phyloP scores from a whole-genome alignment of 2,888 invertebrate genomes.

The Crocallis elinguaria region DNA sequence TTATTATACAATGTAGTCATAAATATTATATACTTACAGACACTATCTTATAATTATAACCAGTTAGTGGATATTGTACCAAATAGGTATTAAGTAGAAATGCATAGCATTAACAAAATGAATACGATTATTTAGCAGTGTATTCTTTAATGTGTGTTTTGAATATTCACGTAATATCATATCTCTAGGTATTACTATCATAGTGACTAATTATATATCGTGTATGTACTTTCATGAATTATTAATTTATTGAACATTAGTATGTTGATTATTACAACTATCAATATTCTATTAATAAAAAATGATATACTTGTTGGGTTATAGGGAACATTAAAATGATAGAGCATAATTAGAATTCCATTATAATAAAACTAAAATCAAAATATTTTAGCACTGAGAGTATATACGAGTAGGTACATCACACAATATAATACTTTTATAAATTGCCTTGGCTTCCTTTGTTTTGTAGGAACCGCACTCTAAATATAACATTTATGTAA shows the following conservation, averaged over 20 bases:
- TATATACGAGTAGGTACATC: background rate
- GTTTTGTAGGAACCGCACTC: too few relatives aligned
- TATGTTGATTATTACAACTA: too few relatives aligned
- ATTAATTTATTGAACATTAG: too few relatives aligned
- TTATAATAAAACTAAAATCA: background rate
- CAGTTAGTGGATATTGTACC: background rate
- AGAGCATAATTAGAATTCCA: background rate
- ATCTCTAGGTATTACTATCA: too few relatives aligned
- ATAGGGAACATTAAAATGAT: conserved; percentile 32
- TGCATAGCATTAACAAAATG: background rate
- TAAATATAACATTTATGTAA: too few relatives aligned
- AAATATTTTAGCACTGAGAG: background rate
- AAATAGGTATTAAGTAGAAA: conserved; percentile 18
- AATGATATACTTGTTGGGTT: conserved; percentile 21
- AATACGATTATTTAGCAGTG: too few relatives aligned
- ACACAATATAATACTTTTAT: too few relatives aligned
- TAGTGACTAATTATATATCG: too few relatives aligned
- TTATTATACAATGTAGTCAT: too few relatives aligned
- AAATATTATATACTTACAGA: too few relatives aligned
- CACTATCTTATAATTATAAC: background rate
- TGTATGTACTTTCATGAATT: too few relatives aligned
- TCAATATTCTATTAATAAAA: background rate
- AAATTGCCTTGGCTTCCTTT: too few relatives aligned
- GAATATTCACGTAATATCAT: background rate
- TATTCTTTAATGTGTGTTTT: background rate